phyloP scores from a whole-genome alignment of 2,113 vertebrate genomes.

The Chionomys nivalis region DNA sequence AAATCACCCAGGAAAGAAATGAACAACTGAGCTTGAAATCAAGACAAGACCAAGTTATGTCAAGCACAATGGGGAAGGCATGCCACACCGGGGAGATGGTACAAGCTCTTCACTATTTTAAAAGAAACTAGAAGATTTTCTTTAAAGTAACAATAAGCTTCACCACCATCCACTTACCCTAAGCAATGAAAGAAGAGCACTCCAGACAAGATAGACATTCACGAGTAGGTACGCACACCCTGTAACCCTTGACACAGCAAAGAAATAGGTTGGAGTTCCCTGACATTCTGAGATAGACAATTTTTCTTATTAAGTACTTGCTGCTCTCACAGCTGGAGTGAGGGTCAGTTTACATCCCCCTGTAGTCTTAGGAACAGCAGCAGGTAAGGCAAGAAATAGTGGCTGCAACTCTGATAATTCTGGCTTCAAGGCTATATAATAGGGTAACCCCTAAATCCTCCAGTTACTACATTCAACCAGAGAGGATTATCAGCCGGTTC shows the following conservation, averaged over 20 bases:
- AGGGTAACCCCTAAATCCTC: not conserved
- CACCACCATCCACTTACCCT: not conserved
- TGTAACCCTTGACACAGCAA: not conserved
- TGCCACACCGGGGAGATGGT: not conserved
- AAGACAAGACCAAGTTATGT: not conserved
- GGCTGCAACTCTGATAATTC: not conserved
- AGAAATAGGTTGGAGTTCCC: not conserved
- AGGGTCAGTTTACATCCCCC: not conserved
- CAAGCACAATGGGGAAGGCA: not conserved
- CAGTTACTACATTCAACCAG: not conserved
- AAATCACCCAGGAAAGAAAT: slow-evolving; percentile 31
- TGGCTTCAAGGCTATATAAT: not conserved
- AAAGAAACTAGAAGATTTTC: slow-evolving; percentile 5
- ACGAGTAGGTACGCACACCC: not conserved
- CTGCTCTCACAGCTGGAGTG: not conserved
- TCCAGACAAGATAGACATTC: not conserved
- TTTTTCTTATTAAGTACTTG: slow-evolving; percentile 51
- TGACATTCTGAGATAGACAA: not conserved
- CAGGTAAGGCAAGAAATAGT: not conserved
- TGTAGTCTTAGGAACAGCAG: not conserved
- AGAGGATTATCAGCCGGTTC: not conserved
- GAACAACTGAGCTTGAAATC: slow-evolving; percentile 32
- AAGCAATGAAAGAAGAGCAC: not conserved
- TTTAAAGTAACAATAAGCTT: not conserved
- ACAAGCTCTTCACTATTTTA: not conserved